A percentile compares a stretch with the other conserved stretches of the same genome.
Conservation (phyloP, 2,113 vertebrate genomes). For the Triplophysa rosa region DNA sequence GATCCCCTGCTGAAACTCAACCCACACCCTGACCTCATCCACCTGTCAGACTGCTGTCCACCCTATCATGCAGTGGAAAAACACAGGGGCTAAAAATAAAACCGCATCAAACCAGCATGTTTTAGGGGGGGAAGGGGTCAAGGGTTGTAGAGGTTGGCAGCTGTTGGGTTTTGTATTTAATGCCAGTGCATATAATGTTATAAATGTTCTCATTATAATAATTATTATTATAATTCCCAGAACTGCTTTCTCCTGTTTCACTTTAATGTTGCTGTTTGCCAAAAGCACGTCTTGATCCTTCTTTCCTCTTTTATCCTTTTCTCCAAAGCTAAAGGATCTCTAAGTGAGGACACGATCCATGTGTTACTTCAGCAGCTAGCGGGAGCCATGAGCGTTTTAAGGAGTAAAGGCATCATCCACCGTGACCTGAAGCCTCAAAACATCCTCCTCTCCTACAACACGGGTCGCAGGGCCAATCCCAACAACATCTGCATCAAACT, state of each 20-base stretch:
- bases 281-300: too few species aligned
- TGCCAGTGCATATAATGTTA: neutral
- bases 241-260: too few species aligned
- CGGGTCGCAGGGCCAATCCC: conserved; percentile 83
- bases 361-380: conserved; percentile 94
- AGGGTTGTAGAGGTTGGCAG: neutral
- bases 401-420: conserved; percentile 92
- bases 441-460: conserved; percentile 85
- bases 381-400: conserved; percentile 89
- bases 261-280: too few species aligned
- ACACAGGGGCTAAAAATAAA: conserved; percentile 63
- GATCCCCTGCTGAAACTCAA: conserved; percentile 58
- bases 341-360: conserved; percentile 95
- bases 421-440: conserved; percentile 97
- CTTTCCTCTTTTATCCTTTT: neutral
- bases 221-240: too few species aligned
- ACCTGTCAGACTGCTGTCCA: conserved; percentile 67
- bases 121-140: neutral
- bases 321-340: conserved; percentile 83
- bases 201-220: too few species aligned
- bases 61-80: conserved; percentile 66
- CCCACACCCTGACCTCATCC: conserved; percentile 66
- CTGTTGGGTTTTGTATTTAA: neutral
- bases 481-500: conserved; percentile 90
- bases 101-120: conserved; percentile 28